Conservation (phyloP, 2,888 invertebrate species). For the Eledona agricola region DNA sequence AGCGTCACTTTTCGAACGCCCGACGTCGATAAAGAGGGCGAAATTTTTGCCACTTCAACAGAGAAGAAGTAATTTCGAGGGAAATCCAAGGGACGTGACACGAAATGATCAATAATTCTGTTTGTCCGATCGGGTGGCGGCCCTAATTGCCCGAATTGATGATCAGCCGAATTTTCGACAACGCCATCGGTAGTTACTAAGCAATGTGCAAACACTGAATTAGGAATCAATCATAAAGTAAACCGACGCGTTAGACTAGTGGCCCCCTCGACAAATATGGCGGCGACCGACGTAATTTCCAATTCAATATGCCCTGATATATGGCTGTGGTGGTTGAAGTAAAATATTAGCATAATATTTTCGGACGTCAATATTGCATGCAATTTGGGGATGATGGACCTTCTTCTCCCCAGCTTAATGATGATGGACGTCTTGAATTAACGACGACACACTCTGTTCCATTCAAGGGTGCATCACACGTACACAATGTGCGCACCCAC, state of each 20-base stretch:
- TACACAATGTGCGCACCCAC: too few species aligned
- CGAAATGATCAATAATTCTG: constrained; percentile 5
- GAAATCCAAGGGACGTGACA: constrained; percentile 14
- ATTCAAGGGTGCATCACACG: constrained; percentile 2
- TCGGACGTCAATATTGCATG: constrained; percentile 48
- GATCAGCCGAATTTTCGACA: too few species aligned
- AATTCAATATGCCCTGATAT: constrained; percentile 51
- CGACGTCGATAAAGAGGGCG: constrained; percentile 19
- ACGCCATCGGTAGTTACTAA: too few species aligned
- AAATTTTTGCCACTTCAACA: not conserved
- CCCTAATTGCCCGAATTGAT: too few species aligned
- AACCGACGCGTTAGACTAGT: too few species aligned
- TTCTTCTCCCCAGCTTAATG: constrained; percentile 42
- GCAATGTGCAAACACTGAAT: too few species aligned
- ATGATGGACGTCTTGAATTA: constrained; percentile 43
- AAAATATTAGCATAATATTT: constrained; percentile 54
- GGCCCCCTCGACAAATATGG: constrained; percentile 43
- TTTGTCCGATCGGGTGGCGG: too few species aligned
- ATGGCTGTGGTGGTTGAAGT: constrained; percentile 45
- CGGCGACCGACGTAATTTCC: constrained; percentile 49
- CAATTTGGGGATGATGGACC: constrained; percentile 39
- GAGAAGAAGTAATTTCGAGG: constrained; percentile 9
- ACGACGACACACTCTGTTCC: constrained; percentile 29
- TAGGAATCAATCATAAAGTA: not conserved
- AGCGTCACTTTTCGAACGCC: constrained; percentile 41